phyloP scores from a whole-genome alignment of 2,797 vertebrate genomes.

The Molossus alvarezi region DNA sequence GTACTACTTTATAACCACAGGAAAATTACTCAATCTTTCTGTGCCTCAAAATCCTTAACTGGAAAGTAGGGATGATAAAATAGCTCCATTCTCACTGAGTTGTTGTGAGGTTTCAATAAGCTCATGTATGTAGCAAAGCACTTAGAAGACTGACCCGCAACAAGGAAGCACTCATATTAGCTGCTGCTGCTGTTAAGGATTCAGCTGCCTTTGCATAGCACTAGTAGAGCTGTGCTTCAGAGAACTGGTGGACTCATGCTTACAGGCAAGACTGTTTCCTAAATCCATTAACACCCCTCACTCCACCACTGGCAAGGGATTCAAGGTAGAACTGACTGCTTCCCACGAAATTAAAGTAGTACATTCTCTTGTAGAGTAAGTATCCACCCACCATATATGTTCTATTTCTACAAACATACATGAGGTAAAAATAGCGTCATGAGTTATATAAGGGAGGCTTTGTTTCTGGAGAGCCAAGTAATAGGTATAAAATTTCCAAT shows the following conservation, averaged over 20 bases:
- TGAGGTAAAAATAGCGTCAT: not conserved
- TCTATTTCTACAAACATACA: conserved; percentile 19
- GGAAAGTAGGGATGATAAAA: conserved; percentile 10
- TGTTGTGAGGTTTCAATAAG: not conserved
- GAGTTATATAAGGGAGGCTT: not conserved
- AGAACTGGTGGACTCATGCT: not conserved
- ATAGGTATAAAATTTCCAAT: not conserved
- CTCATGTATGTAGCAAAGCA: not conserved
- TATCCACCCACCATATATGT: not conserved
- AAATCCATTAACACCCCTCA: not conserved
- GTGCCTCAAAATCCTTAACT: not conserved
- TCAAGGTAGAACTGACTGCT: not conserved
- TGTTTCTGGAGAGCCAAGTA: conserved; percentile 26
- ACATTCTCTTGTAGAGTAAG: not conserved
- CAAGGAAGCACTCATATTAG: not conserved
- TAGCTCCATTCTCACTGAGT: not conserved
- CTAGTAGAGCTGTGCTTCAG: not conserved
- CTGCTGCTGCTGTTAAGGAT: not conserved
- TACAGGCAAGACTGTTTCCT: not conserved
- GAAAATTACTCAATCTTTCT: not conserved
- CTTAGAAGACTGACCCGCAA: not conserved
- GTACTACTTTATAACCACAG: not conserved
- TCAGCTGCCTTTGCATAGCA: not conserved
- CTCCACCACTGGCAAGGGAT: not conserved
- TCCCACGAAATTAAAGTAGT: not conserved